Base-by-base conservation (phyloP, 2,888 invertebrate genomes). In the Nomada ruficornis region DNA sequence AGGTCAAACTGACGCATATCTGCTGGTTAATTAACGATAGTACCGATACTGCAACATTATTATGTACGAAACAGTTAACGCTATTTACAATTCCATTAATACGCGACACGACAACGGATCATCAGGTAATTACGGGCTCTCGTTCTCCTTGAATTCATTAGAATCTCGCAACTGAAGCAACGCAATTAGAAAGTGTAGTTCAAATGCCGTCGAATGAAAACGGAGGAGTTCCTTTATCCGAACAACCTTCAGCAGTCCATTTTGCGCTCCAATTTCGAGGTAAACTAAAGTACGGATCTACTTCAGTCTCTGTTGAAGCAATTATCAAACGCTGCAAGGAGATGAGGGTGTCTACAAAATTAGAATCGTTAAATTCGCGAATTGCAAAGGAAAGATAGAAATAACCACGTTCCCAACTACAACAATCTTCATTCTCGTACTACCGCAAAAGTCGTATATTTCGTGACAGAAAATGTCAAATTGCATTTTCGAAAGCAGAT, bases 181-280 rank as follows among this genome's bases (percentile, higher is more conserved):
- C 42, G 76, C 75, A 80, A 71, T 75, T 76, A 71, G 70, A 65
- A 76, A 65, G 65, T 74, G 80, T 82, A 80, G 74, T 75, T 85
- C 84, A 85, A 85, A 80, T 80, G 77, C 80, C 84, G 47, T 69
- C 44, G 84, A 69, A 79, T 29, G 77, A 70, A 70, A 77, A 65
- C 82, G 72, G 69, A 64, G 69, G 64, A 60, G 76, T 73, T 82
- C 75, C 85, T 86, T 77, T 80, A 83, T 79, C 80, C 81, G 85
- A 85, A 86, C 85, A 83, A 86, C 85, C 86, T 81, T 71, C 71
- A 81, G 69, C 52, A 71, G 67, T 80, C 80, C 82, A 82, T 80
- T 85, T 85, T 84, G 82, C 82, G 85, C 71, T 82, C 70, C 76
- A 85, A 80, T 85, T 85, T 77, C 79, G 63, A 63, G 47, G 69